Base-by-base conservation (phyloP, 2,888 invertebrate genomes). In the Drosophila macrospina region DNA sequence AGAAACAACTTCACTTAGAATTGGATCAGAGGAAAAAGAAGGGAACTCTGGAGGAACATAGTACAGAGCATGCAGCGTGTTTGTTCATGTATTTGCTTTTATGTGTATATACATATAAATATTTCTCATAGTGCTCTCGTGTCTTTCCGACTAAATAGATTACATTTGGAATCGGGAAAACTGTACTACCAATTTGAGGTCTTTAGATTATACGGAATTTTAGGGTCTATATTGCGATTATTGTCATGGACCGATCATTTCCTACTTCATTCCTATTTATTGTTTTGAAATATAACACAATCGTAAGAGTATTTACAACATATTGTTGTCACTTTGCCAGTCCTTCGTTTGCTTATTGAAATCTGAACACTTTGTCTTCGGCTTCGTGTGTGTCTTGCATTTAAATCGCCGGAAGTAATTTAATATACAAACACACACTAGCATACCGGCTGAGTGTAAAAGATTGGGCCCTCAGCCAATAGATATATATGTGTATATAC, bases 341-440 rank as follows among this genome's bases (percentile, higher is more conserved):
- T 65, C 69, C 37, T 54, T 56, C 39, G 69, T 60, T 70, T 73
- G 44, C 52, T 70, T 68, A 56, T 68, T 69, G 64, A 68, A 71
- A 62, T 62, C 62, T 65, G 54, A 63, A 71, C 84, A 61, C 61
- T 74, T 78, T 64, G 37, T 10, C 44, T 42, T 34, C 13, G 85
- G 48, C 72, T 86, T 69, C 64, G 80, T 83, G 80, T 85, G 88
- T 80, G 84, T 80, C 88, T 86, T 88, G 85, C 80, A 85, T 85
- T 85, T 85, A 83, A 85, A 85, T 85, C 73, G 74, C 85, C 85
- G 85, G 85, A 85, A 88, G 86, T 86, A 83, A 80, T 84, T 78
- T 81, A 56, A 77, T 74, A 82, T 77, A 73, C 79, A 76, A 73
- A 67, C 57, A 68, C 42, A 57, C 44, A 64, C 45, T 63, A 34